These are phyloP conservation scores for Bucorvus abyssinicus DNA, from an alignment of 2,797 vertebrate genomes.

Conservation along the genomic window DNA sequence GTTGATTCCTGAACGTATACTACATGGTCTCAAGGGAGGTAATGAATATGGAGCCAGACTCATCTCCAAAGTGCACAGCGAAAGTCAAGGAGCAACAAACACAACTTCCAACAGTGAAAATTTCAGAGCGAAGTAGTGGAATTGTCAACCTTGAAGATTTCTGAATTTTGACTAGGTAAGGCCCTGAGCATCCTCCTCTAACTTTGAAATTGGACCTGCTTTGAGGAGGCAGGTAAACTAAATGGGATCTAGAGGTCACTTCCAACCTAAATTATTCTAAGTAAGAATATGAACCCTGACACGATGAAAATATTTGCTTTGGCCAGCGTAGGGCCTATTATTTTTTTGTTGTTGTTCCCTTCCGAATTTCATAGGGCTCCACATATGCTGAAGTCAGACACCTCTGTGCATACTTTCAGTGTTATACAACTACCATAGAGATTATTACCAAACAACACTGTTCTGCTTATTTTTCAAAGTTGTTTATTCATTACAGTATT, in stretches of 20 bases:
- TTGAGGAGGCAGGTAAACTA: neutral
- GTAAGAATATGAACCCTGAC: neutral
- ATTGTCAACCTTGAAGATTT: neutral
- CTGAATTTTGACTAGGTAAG: neutral
- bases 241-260: neutral
- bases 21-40: neutral
- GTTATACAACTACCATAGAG: neutral
- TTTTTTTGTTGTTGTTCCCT: neutral
- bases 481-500: neutral
- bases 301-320: neutral
- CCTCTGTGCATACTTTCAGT: neutral
- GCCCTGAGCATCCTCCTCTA: neutral
- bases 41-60: neutral
- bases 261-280: neutral
- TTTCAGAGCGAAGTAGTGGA: neutral
- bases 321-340: accelerated
- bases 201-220: neutral
- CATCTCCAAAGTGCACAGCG: neutral
- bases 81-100: neutral
- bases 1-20: neutral
- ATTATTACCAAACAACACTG: neutral
- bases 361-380: neutral
- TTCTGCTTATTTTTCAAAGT: neutral
- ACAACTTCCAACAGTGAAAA: neutral
- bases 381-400: neutral